These are phyloP conservation scores for Nasonia longicornis DNA, from an alignment of 1,140 invertebrate species.

Conservation along the genomic window DNA sequence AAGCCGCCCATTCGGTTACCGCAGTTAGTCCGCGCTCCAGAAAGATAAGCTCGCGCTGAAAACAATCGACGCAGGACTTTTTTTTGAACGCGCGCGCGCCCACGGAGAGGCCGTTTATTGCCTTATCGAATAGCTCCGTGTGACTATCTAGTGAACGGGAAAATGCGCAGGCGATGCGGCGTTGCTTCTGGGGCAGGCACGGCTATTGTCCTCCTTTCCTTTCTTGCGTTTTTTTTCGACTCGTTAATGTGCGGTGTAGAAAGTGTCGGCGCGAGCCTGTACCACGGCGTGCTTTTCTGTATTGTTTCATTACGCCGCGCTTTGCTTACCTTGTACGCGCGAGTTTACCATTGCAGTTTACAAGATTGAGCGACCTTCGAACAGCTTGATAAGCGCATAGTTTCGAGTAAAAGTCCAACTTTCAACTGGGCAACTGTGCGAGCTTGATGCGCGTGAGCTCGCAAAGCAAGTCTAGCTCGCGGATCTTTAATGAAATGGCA, in stretches of 20 bases:
- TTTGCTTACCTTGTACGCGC: too few species aligned
- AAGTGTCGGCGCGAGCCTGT: not conserved
- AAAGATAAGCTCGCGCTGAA: not conserved
- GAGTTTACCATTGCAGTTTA: too few species aligned
- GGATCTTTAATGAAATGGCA: too few species aligned
- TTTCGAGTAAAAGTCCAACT: too few species aligned
- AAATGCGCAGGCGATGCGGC: not conserved
- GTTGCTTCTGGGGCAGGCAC: not conserved
- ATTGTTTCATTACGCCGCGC: too few species aligned
- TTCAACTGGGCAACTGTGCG: too few species aligned
- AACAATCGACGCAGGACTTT: not conserved
- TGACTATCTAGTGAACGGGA: not conserved
- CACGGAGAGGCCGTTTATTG: not conserved
- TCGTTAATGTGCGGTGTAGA: not conserved
- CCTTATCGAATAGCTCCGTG: not conserved
- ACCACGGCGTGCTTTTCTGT: too few species aligned
- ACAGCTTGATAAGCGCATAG: too few species aligned
- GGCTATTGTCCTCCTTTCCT: constrained; percentile 23
- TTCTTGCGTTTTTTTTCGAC: not conserved
- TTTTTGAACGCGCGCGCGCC: not conserved
- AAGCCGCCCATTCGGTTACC: not conserved
- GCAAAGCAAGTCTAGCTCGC: too few species aligned
- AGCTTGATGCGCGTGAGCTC: too few species aligned
- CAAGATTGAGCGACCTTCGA: too few species aligned
- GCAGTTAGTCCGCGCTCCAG: not conserved